Percentiles rank a stretch among this genome's conserved stretches.
Evolutionary conservation across 2,797 vertebrate species (phyloP).

Genomic region (Euthynnus affinis): DNA sequence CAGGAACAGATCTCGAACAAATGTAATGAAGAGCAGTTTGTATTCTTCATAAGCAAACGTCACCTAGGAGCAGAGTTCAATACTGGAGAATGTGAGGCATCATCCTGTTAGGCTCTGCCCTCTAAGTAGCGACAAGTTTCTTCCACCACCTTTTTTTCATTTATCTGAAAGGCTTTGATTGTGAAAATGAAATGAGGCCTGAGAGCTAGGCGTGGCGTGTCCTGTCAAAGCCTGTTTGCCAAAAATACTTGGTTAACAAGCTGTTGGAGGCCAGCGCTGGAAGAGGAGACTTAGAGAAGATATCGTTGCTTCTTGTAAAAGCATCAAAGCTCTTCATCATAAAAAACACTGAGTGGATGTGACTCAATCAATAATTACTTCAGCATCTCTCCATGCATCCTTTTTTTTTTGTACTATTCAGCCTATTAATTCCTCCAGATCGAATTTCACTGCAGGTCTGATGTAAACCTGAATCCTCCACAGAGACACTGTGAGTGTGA

Average conservation of each 20-base stretch:
- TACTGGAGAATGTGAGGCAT: background rate
- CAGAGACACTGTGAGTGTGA: background rate
- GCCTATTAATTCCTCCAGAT: conserved; percentile 19
- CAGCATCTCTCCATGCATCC: conserved; percentile 15
- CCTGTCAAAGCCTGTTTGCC: too few relatives aligned
- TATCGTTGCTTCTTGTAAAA: background rate
- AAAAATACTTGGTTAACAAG: too few relatives aligned
- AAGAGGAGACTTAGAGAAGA: background rate
- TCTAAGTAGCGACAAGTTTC: too few relatives aligned
- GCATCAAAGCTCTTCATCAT: background rate
- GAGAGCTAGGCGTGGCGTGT: background rate
- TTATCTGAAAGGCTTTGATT: background rate
- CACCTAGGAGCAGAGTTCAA: background rate
- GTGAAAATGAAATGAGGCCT: background rate
- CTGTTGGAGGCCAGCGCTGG: too few relatives aligned
- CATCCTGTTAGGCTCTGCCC: background rate
- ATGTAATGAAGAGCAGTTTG: background rate
- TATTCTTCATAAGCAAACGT: background rate
- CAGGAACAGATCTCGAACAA: background rate
- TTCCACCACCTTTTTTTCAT: too few relatives aligned
- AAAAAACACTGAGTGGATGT: background rate
- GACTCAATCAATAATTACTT: conserved; percentile 21
- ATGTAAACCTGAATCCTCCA: conserved; percentile 19
- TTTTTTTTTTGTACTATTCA: conserved; percentile 11
- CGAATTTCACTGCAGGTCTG: conserved; percentile 23